These are phyloP conservation scores for Paramisgurnus dabryanus DNA, from an alignment of 2,113 vertebrate species.

Conservation along the genomic window DNA sequence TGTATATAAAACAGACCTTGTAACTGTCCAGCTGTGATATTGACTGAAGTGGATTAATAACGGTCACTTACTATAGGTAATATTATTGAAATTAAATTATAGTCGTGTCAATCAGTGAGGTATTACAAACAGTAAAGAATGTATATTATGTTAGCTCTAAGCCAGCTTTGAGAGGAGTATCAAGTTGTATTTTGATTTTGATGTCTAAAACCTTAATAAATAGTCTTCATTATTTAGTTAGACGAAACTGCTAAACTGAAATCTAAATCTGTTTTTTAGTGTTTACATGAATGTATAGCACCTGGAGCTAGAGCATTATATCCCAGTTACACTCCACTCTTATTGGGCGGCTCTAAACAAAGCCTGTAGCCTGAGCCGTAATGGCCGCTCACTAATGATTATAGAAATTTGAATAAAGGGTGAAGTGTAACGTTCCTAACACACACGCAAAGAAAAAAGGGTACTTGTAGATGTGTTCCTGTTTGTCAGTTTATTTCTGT, in stretches of 20 bases:
- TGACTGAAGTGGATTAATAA: slow-evolving; percentile 57
- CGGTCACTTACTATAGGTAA: background rate
- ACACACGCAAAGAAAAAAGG: slow-evolving; percentile 71
- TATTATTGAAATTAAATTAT: background rate
- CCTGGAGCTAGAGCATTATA: slow-evolving; percentile 64
- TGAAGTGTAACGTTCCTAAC: slow-evolving; percentile 71
- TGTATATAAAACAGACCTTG: slow-evolving; percentile 54
- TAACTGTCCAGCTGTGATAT: slow-evolving; percentile 62
- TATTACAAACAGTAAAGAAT: background rate
- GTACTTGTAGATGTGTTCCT: slow-evolving; percentile 76
- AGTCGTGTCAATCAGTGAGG: slow-evolving; percentile 35
- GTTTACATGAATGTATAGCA: slow-evolving; percentile 62
- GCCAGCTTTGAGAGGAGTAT: slow-evolving; percentile 42
- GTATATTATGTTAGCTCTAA: background rate
- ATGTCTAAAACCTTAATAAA: slow-evolving; percentile 20
- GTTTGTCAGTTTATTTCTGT: slow-evolving; percentile 80
- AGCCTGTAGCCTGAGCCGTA: slow-evolving; percentile 38
- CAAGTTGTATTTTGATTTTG: slow-evolving; percentile 19
- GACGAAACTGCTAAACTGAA: slow-evolving; percentile 44
- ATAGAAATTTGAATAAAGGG: slow-evolving; percentile 42
- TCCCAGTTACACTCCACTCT: slow-evolving; percentile 65
- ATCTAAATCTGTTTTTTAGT: slow-evolving; percentile 43
- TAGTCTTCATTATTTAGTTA: slow-evolving; percentile 29
- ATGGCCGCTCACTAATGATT: slow-evolving; percentile 33
- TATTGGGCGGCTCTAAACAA: slow-evolving; percentile 47